Base-by-base conservation (phyloP, 2,113 vertebrate genomes). In the Scatophagus argus region DNA sequence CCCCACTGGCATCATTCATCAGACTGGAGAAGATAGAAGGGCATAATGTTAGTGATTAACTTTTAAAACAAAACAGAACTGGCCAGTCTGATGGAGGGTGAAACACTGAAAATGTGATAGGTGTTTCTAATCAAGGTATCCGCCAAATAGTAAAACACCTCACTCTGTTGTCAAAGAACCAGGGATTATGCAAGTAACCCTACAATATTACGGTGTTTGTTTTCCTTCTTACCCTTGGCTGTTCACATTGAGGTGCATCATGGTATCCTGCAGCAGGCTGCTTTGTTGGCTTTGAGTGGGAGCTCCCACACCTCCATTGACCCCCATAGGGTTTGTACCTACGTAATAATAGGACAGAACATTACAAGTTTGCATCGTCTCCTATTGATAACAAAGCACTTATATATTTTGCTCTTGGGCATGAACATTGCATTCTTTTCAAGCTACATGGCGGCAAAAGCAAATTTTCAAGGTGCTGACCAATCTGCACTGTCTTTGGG, bases 241-340 rank as follows among this genome's bases (percentile, higher is more conserved):
- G 94, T 94, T 98, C 94, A 98, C 96, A 85, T 95, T 96, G 93
- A 96, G 95, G 93, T 98, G 96, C 82, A 98, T 92, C 96, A 99
- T 97, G 9, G 97, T 93, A 44, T 99, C 97, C 91, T 97, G 94
- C 67, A 99, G 93, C 62, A 99, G 92, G 92, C 71, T 98, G 59
- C 91, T 60, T 78, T 94, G 92, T 83, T 95, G 95, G 77, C 55
- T 94, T 21, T 95, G 90, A 11, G 95, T 46, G 70, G 97, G 92
- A 84, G 95, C 93, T 17, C 96, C 96, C 25, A 97, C 96, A 64
- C 96, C 96, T 89, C 97, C 98, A 82, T 99, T 99, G 52, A 99
- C 96, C 86, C 97, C 97, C 95, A 98, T 96, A 75, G 97, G 91
- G 93, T 94, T 98, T 31, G 94, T 84, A 94, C 93, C 97, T 98